phyloP scores from a whole-genome alignment of 2,888 invertebrate species.

The Oegoconia quadripuncta region DNA sequence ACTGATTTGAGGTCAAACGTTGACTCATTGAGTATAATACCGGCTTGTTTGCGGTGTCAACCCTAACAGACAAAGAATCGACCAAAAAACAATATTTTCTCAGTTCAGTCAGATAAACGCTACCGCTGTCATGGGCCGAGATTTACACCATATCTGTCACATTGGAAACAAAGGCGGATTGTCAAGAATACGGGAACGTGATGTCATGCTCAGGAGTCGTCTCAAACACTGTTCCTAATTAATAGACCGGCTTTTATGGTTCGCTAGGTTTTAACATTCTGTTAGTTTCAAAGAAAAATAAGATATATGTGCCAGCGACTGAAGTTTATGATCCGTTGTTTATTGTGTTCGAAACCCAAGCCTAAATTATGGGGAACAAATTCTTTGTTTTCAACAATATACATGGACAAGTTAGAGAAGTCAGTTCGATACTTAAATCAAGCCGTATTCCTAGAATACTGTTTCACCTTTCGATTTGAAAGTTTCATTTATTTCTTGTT shows the following conservation, averaged over 20 bases:
- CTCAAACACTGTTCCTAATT: slow-evolving; percentile 47
- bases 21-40: no score
- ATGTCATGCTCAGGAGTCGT: slow-evolving; percentile 55
- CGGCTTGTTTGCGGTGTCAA: background rate
- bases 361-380: slow-evolving; percentile 40
- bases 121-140: slow-evolving; percentile 58
- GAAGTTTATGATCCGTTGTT: slow-evolving; percentile 58
- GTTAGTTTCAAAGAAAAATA: slow-evolving; percentile 61
- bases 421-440: slow-evolving; percentile 24
- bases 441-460: slow-evolving; percentile 20
- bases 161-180: slow-evolving; percentile 66
- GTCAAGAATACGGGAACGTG: slow-evolving; percentile 58
- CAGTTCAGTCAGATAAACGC: slow-evolving; percentile 51
- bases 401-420: slow-evolving; percentile 34
- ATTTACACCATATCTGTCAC: slow-evolving; percentile 70
- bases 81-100: slow-evolving; percentile 60
- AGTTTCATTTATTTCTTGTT: slow-evolving; percentile 21
- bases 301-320: slow-evolving; percentile 52
- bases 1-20: no score
- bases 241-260: slow-evolving; percentile 61
- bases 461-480: slow-evolving; percentile 18
- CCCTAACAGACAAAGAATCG: slow-evolving; percentile 40
- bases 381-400: slow-evolving; percentile 52
- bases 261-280: slow-evolving; percentile 41
- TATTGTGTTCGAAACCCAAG: slow-evolving; percentile 46